A percentile compares a stretch with the other conserved stretches of the same genome.
Conservation (phyloP, 2,888 invertebrate genomes). For the Achlya flavicornis region DNA sequence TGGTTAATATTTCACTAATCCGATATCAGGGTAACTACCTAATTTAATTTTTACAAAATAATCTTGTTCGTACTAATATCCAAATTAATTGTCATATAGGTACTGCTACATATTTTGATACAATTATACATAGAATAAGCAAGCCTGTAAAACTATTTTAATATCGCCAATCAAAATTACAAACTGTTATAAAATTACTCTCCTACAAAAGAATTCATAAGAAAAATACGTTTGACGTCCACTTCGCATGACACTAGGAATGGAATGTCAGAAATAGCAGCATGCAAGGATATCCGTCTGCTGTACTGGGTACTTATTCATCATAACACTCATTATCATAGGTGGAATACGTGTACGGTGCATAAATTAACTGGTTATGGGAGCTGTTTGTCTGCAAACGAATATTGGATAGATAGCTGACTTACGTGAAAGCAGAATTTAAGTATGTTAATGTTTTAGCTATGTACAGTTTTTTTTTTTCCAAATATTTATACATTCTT, state of each 20-base stretch:
- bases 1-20: no score
- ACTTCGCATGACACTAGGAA: conserved; percentile 33
- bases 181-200: conserved; percentile 1
- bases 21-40: no score
- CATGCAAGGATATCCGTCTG: conserved; percentile 53
- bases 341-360: conserved; percentile 26
- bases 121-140: neutral
- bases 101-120: no score
- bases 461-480: no score
- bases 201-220: conserved; percentile 1
- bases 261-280: conserved; percentile 35
- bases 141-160: neutral
- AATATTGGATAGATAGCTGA: conserved; percentile 18
- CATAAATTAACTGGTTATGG: conserved; percentile 40
- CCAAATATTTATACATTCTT: no score
- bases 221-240: conserved; percentile 22
- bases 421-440: neutral
- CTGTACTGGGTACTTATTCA: conserved; percentile 46
- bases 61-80: no score
- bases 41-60: no score
- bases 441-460: no score
- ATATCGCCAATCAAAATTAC: conserved; percentile 1
- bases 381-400: conserved; percentile 33
- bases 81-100: no score
- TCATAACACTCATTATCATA: conserved; percentile 53